These are phyloP conservation scores for Yasuhikotakia modesta DNA, from an alignment of 2,797 vertebrate species.

Conservation along the genomic window DNA sequence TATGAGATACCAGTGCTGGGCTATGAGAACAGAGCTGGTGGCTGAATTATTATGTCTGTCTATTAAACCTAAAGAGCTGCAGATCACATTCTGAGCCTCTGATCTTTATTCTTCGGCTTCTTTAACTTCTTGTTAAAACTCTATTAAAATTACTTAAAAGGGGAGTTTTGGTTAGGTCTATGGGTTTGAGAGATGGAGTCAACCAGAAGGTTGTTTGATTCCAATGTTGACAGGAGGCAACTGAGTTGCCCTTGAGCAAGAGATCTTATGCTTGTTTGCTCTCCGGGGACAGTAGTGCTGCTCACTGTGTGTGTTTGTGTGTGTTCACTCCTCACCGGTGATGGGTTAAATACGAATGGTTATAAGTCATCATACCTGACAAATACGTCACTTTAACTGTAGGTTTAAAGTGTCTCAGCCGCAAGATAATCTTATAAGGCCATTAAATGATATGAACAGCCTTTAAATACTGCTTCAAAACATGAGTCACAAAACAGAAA, in stretches of 20 bases:
- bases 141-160: constrained; percentile 18
- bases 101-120: constrained; percentile 32
- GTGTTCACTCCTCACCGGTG: too few relatives aligned
- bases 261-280: too few relatives aligned
- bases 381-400: not conserved
- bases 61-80: constrained; percentile 30
- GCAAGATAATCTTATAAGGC: constrained; percentile 13
- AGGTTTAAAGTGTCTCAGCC: constrained; percentile 5
- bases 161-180: too few relatives aligned
- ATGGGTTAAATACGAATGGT: too few relatives aligned
- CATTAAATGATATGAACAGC: constrained; percentile 20
- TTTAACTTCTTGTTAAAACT: constrained; percentile 39
- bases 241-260: too few relatives aligned
- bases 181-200: not conserved
- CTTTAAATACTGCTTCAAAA: not conserved
- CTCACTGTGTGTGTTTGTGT: too few relatives aligned
- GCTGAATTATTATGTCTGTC: constrained; percentile 16
- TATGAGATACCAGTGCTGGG: not conserved
- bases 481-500: not conserved
- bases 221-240: too few relatives aligned
- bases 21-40: constrained; percentile 32
- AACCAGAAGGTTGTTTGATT: too few relatives aligned
- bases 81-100: constrained; percentile 34
- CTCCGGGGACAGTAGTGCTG: too few relatives aligned
- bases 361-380: too few relatives aligned